phyloP scores from a whole-genome alignment of 2,797 vertebrate species.

The Semaprochilodus insignis region DNA sequence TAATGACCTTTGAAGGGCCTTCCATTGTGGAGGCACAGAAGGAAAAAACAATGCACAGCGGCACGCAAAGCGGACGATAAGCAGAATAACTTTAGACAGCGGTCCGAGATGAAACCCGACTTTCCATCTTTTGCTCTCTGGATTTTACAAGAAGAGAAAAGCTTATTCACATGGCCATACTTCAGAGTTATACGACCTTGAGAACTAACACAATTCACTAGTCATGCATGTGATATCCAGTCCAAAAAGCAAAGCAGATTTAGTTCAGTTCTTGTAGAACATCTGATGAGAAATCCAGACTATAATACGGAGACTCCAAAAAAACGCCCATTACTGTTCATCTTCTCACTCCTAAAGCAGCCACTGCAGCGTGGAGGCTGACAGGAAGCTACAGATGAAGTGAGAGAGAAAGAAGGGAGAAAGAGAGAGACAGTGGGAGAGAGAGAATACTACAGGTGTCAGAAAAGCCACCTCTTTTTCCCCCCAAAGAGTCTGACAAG shows the following conservation, averaged over 20 bases:
- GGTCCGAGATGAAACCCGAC: neutral
- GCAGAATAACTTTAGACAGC: slow-evolving; percentile 15
- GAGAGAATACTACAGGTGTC: neutral
- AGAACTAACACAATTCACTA: neutral
- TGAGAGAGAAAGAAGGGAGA: neutral
- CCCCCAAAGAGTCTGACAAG: neutral
- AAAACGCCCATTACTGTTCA: neutral
- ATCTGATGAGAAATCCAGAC: neutral
- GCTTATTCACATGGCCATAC: neutral
- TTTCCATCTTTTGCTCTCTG: neutral
- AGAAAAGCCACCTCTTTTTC: neutral
- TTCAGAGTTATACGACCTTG: neutral
- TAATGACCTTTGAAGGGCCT: slow-evolving; percentile 47
- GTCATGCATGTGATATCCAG: neutral
- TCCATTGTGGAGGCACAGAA: slow-evolving; percentile 3
- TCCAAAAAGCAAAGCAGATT: neutral
- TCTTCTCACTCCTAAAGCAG: neutral
- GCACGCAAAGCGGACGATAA: neutral
- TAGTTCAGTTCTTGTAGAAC: neutral
- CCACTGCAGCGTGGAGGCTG: neutral
- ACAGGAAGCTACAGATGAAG: neutral
- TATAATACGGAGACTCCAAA: neutral
- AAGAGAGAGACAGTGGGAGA: neutral
- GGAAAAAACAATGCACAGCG: slow-evolving; percentile 24
- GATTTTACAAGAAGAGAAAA: neutral